Percentiles rank a stretch among this genome's conserved stretches.
Evolutionary conservation across 2,797 vertebrate species (phyloP).

Genomic region (Alcedo quadribrachys): DNA sequence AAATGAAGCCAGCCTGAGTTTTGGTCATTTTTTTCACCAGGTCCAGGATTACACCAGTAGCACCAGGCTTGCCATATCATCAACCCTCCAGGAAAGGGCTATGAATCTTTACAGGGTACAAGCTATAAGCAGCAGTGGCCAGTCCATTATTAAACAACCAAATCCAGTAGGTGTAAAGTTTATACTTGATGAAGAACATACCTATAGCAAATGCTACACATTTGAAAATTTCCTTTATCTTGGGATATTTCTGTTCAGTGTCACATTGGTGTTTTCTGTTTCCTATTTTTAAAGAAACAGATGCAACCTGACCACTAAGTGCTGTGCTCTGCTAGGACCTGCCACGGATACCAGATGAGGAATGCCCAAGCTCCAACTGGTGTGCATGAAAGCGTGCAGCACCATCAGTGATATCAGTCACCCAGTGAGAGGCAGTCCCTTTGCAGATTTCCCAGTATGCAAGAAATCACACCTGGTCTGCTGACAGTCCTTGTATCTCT

Average conservation of each 20-base stretch:
- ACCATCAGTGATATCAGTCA: not conserved
- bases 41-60: not conserved
- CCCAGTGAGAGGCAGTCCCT: not conserved
- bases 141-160: not conserved
- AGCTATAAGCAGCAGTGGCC: not conserved
- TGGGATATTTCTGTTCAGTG: not conserved
- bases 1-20: not conserved
- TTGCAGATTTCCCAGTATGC: not conserved
- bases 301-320: not conserved
- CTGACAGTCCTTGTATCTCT: not conserved
- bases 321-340: not conserved
- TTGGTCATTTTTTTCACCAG: not conserved
- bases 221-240: not conserved
- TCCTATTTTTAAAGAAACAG: not conserved
- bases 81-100: not conserved
- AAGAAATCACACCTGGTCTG: not conserved
- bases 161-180: not conserved
- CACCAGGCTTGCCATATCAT: not conserved
- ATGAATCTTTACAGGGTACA: not conserved
- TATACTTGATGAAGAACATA: not conserved
- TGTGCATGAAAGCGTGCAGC: not conserved
- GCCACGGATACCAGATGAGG: not conserved
- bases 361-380: rapidly evolving
- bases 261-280: not conserved
- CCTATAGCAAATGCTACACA: not conserved